These are phyloP conservation scores for Palloptera scutellata DNA, from an alignment of 2,888 invertebrate genomes.

Conservation along the genomic window DNA sequence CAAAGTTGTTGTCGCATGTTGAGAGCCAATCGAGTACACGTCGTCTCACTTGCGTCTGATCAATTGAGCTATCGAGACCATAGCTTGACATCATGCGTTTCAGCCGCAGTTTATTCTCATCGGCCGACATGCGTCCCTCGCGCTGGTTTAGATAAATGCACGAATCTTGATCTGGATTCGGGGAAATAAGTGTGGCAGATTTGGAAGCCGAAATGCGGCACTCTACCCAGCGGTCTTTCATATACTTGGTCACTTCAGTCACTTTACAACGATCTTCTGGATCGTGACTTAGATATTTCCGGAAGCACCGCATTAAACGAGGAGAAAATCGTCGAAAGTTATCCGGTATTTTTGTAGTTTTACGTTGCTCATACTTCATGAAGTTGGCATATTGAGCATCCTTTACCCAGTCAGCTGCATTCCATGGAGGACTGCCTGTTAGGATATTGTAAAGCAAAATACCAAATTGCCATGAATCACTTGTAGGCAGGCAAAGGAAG, in stretches of 20 bases:
- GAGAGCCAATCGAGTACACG: constrained; percentile 75
- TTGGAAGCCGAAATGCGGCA: constrained; percentile 67
- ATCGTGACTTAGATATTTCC: constrained; percentile 75
- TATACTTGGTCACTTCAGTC: constrained; percentile 69
- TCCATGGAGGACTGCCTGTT: constrained; percentile 77
- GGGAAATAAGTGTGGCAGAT: constrained; percentile 64
- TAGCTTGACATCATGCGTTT: constrained; percentile 68
- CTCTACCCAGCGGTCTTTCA: constrained; percentile 70
- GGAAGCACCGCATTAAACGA: constrained; percentile 73
- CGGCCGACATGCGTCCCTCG: constrained; percentile 66
- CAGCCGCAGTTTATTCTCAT: constrained; percentile 68
- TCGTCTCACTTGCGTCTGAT: constrained; percentile 69
- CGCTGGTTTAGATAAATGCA: constrained; percentile 67
- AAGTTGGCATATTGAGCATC: constrained; percentile 74
- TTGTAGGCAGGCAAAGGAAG: constrained; percentile 72
- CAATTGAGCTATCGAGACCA: constrained; percentile 72
- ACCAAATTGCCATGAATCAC: constrained; percentile 82
- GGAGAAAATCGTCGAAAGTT: constrained; percentile 73
- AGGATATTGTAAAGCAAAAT: constrained; percentile 67
- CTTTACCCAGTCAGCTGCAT: constrained; percentile 75
- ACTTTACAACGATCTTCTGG: constrained; percentile 71
- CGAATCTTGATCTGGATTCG: constrained; percentile 65
- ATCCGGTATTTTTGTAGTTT: constrained; percentile 70
- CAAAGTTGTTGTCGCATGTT: constrained; percentile 66
- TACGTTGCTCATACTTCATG: constrained; percentile 72